phyloP scores from a whole-genome alignment of 2,797 vertebrate genomes.

The Aeoliscus strigatus region DNA sequence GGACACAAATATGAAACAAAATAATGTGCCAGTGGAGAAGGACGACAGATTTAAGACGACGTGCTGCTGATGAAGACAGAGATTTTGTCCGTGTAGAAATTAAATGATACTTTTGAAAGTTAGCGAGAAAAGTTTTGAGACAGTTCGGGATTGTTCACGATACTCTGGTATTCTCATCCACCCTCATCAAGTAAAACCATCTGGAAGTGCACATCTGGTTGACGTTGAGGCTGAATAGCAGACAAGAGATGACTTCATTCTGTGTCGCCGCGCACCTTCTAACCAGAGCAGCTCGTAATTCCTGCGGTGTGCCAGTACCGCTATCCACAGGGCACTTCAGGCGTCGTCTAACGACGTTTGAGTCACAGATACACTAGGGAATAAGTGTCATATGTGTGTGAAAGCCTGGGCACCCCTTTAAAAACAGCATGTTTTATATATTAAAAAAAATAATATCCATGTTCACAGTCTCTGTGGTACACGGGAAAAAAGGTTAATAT shows the following conservation, averaged over 20 bases:
- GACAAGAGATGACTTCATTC: constrained; percentile 24
- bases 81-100: too few species aligned
- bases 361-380: too few species aligned
- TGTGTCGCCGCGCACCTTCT: constrained; percentile 5
- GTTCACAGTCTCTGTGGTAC: too few species aligned
- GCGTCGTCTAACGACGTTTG: not conserved
- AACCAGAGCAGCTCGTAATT: not conserved
- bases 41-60: constrained; percentile 10
- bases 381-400: too few species aligned
- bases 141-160: constrained; percentile 13
- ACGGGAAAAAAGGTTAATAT: too few species aligned
- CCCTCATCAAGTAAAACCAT: constrained; percentile 29
- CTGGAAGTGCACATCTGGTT: constrained; percentile 25
- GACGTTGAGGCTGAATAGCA: constrained; percentile 9
- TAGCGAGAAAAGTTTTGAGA: constrained; percentile 3
- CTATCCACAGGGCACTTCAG: not conserved
- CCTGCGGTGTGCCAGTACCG: not conserved
- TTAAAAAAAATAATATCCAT: too few species aligned
- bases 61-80: constrained; percentile 10
- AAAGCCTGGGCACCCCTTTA: too few species aligned
- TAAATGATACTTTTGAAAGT: too few species aligned
- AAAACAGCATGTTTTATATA: too few species aligned
- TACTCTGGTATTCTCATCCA: constrained; percentile 27
- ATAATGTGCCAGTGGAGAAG: constrained; percentile 3
- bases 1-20: constrained; percentile 19